A percentile compares a stretch with the other conserved stretches of the same genome.
phyloP scores from a whole-genome alignment of 2,888 invertebrate species.

The Nowickia ferox region DNA sequence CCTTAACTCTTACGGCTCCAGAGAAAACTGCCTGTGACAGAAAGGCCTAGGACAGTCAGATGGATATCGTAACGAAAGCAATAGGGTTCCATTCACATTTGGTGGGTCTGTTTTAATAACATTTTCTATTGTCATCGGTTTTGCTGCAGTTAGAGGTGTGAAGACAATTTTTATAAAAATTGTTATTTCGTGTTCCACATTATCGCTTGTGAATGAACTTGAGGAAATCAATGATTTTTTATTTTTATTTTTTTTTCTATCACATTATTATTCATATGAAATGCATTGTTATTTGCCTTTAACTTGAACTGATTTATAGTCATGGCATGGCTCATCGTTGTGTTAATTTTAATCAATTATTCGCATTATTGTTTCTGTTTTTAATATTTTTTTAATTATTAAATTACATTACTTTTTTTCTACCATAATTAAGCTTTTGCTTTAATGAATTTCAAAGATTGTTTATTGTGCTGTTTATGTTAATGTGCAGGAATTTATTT shows the following conservation, averaged over 20 bases:
- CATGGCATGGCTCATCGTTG: neutral
- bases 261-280: neutral
- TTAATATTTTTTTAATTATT: conserved; percentile 9
- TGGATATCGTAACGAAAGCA: too few relatives aligned
- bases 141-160: too few relatives aligned
- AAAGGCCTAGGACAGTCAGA: too few relatives aligned
- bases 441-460: conserved; percentile 53
- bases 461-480: conserved; percentile 15
- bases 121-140: too few relatives aligned
- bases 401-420: conserved; percentile 1
- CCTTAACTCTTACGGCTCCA: too few relatives aligned
- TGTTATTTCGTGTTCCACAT: neutral
- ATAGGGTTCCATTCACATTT: too few relatives aligned
- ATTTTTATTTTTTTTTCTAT: neutral
- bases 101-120: too few relatives aligned
- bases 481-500: conserved; percentile 21
- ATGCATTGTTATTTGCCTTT: neutral
- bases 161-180: neutral
- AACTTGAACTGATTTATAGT: neutral
- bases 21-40: too few relatives aligned
- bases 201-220: neutral
- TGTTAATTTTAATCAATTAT: conserved; percentile 65
- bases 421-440: conserved; percentile 49
- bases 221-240: neutral
- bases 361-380: conserved; percentile 10